Evolutionary conservation across 2,797 vertebrate genomes (phyloP), one percentile per base, ranked within the genome.

Genomic region (Mormyrops boulengeri): DNA sequence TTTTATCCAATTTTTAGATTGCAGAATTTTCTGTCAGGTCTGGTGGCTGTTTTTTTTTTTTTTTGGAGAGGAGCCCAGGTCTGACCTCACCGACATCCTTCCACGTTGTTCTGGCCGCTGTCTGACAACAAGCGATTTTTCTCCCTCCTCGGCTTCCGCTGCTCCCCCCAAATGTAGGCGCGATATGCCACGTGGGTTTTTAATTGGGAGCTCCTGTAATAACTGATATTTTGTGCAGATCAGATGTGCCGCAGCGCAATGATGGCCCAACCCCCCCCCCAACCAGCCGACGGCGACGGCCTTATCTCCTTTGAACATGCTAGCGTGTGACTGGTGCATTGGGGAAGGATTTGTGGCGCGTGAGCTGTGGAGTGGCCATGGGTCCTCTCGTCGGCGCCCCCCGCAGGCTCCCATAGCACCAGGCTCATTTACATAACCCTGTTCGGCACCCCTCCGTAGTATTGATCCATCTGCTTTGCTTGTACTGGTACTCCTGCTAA

Each of bases 291-390:
- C 92, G 62, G 93, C 93, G 93, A 92, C 91, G 84, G 91, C 92
- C 96, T 96, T 96, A 96, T 96, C 96, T 96, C 94, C 92, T 93
- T 93, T 94, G 91, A 95, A 92, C 96, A 96, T 95, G 93, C 95
- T 90, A 93, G 93, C 92, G 94, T 93, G 93, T 92, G 94, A 94
- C 93, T 94, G 94, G 91, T 91, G 92, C 94, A 94, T 94, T 93
- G 94, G 93, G 94, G 94, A 95, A 94, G 95, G 95, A 96, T 96
- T 96, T 96, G 96, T 94, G 95, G 95, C 94, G 93, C 92, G 93
- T 89, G 91, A 93, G 92, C 60, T 87, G 91, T 92, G 92, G 93
- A 94, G 94, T 93, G 90, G 93, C 92, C 93, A 91, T 92, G 93
- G 93, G 94, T 93, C 94, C 62, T 62, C 38, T 41, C 12, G 2